Percentiles rank a stretch among this genome's conserved stretches.
Evolutionary conservation across 2,888 invertebrate genomes (phyloP).

Genomic region (Caenorhabditis plicata): DNA sequence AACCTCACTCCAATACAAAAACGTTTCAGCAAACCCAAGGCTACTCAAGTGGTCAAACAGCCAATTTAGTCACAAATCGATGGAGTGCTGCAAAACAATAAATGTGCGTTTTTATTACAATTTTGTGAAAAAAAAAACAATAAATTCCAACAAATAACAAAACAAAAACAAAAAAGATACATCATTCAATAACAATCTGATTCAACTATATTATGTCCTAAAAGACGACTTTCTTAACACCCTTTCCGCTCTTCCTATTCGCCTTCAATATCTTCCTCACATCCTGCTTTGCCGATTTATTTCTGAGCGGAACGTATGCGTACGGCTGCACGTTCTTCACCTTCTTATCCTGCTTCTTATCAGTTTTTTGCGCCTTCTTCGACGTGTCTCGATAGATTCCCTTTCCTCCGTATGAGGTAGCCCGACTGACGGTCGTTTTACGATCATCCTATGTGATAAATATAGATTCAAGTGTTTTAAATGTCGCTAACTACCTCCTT

Average conservation of each 20-base stretch:
- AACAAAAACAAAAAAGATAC: constrained; percentile 7
- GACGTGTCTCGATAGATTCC: constrained; percentile 45
- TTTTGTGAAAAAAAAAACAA: no score
- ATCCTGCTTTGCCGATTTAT: constrained; percentile 42
- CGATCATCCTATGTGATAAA: constrained; percentile 8
- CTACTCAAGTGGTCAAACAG: constrained; percentile 10
- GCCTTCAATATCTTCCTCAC: constrained; percentile 41
- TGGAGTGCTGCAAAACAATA: constrained; percentile 35
- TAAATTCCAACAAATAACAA: constrained; percentile 5
- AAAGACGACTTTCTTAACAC: constrained; percentile 26
- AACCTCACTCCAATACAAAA: no score
- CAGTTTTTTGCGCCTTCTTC: constrained; percentile 2
- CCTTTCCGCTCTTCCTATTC: constrained; percentile 43
- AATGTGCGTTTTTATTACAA: no score
- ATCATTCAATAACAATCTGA: neutral
- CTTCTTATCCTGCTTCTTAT: constrained; percentile 15
- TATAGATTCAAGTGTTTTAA: neutral
- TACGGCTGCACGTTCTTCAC: constrained; percentile 50
- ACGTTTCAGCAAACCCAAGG: constrained; percentile 10
- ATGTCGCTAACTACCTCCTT: neutral
- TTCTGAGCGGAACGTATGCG: constrained; percentile 51
- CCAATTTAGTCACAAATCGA: constrained; percentile 33
- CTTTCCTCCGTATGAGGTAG: constrained; percentile 42
- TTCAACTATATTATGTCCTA: constrained; percentile 5
- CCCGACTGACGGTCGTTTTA: constrained; percentile 14